Percentiles rank a stretch among this genome's conserved stretches.
These are phyloP conservation scores for Mionectes macconnelli DNA, from an alignment of 2,113 vertebrate species.

Conservation along the genomic window DNA sequence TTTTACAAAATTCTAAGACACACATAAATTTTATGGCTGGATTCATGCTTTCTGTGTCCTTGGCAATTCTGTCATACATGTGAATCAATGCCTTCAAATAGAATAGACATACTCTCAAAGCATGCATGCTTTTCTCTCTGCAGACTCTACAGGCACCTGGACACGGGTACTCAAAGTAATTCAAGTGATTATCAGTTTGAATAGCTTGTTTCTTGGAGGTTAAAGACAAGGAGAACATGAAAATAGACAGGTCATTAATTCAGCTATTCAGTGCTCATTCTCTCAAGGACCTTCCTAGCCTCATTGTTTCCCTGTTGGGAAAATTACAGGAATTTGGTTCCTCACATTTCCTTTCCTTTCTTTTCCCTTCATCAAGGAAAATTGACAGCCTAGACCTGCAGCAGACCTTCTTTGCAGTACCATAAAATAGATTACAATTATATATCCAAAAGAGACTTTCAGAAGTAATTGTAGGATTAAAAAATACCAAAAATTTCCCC, in stretches of 20 bases:
- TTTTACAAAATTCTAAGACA: background rate
- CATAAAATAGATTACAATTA: background rate
- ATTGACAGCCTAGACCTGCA: background rate
- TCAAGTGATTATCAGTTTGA: background rate
- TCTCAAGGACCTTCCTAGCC: background rate
- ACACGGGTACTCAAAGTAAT: background rate
- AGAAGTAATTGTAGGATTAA: background rate
- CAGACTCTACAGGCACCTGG: background rate
- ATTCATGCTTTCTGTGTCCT: background rate
- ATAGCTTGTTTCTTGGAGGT: background rate
- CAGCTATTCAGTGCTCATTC: background rate
- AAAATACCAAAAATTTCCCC: background rate
- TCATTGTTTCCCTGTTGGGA: background rate
- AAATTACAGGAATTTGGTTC: background rate
- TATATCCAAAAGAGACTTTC: background rate
- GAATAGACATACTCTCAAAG: background rate
- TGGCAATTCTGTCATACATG: fast-evolving
- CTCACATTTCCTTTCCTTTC: background rate
- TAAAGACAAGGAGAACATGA: background rate
- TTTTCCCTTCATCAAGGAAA: background rate
- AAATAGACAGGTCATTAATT: background rate
- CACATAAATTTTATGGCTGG: background rate
- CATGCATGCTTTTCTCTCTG: background rate
- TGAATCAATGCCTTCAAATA: background rate
- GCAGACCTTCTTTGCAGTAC: background rate